These are phyloP conservation scores for Aphelocoma coerulescens DNA, from an alignment of 2,113 vertebrate genomes.

Conservation along the genomic window DNA sequence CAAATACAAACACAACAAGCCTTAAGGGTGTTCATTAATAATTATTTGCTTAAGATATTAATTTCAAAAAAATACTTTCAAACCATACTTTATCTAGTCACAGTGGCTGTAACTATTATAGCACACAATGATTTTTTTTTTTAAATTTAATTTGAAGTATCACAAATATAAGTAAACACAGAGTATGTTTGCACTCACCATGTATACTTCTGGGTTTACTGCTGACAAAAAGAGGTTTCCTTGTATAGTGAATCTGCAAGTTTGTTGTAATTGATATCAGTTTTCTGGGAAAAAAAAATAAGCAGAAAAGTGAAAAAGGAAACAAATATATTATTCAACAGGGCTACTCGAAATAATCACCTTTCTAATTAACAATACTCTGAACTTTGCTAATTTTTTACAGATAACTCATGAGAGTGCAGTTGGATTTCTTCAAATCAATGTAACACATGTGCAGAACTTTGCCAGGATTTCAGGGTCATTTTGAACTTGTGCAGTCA, in stretches of 20 bases:
- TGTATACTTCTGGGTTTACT: not conserved
- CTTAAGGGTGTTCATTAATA: not conserved
- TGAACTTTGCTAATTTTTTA: not conserved
- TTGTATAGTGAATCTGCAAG: not conserved
- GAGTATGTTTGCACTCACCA: not conserved
- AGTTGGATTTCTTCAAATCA: not conserved
- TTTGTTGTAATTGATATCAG: not conserved
- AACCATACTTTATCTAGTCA: not conserved
- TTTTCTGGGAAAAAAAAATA: not conserved
- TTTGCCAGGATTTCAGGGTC: not conserved
- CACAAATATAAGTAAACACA: not conserved
- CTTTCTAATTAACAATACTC: not conserved
- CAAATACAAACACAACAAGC: not conserved
- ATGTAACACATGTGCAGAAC: fast-evolving
- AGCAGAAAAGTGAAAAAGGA: not conserved
- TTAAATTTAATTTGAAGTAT: not conserved
- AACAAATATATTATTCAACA: not conserved
- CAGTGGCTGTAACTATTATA: not conserved
- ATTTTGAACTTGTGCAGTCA: not conserved
- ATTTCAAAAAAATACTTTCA: not conserved
- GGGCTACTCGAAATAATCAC: not conserved
- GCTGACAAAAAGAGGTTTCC: not conserved
- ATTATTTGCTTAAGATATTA: not conserved
- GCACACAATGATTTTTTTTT: not conserved
- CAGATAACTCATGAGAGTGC: not conserved